Evolutionary conservation across 37 sponge, comb jelly and placozoan genomes (phyloP), one percentile per base, ranked within the genome.

Genomic region (Chondrilla cf. caribensis): DNA sequence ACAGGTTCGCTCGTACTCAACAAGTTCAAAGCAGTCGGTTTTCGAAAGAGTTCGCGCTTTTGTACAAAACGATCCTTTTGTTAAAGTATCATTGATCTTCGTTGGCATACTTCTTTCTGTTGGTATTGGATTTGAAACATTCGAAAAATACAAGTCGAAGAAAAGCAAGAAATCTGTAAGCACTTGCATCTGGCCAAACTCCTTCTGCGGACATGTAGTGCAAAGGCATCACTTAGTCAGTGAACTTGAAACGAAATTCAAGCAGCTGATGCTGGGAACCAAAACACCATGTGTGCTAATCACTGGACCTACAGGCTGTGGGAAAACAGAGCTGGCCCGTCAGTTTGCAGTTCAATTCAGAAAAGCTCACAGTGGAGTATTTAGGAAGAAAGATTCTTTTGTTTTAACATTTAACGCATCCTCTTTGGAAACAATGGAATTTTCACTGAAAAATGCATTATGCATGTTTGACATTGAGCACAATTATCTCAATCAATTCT

Each of bases 251-350:
- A 28, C 7, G 29, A n/a, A 29, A 28, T 28, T 29, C 26, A 26
- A 3, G 9, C 62, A 58, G 24, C 41, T 60, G 38, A 17, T 40
- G 39, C 19, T 17, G 29, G 38, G 22, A 39, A 25, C 42, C 43
- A 2, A 22, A 81, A 40, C 58, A 64, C 26, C 79, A 32, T 51
- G 17, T n/a, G 70, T 89, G 22, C 68, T 81, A 21, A 21, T 91
- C 0, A 79, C 82, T 58, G 95, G 95, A 0, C 82, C 87, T 1
- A 19, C 75, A 15, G 91, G 90, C 9, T 59, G 79, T 81, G 95
- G 95, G 2, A 94, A 94, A 70, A 94, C 92, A 9, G 84, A 88
- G 58, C 38, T 94, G 47, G 79, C 78, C 3, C 37, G 47, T 31
- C 92, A 90, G 71, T 88, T 60, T 62, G 81, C 58, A 29, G 38